Evolutionary conservation across 2,113 vertebrate genomes (phyloP), one percentile per base, ranked within the genome.

Genomic region (Dermatemys mawii): DNA sequence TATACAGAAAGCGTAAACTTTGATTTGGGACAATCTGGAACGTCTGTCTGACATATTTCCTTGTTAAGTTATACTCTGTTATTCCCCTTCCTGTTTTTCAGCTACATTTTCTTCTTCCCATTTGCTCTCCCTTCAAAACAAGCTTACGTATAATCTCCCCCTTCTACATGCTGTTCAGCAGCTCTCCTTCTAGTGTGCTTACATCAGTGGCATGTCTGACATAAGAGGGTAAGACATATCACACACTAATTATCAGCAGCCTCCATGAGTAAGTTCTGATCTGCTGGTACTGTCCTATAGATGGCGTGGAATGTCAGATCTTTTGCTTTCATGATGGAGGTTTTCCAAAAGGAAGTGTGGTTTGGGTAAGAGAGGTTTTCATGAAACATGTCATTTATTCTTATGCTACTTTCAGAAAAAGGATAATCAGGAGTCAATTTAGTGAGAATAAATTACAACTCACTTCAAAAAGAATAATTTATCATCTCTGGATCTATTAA

Each of bases 381-480:
- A 21, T 32, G 54, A 4, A 2, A 10, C 2, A 3, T 3, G 0
- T 2, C 1, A 14, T 22, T 32, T 88, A 11, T 85, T 49, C 14
- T 55, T 29, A 54, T 35, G 87, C 84, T 54, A 94, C 86, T 93
- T 84, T 51, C 78, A 2, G 35, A 80, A 82, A 90, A 75, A 83
- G 84, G 88, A 91, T 93, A 90, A 90, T 63, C 82, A 83, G 78
- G 90, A 93, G 93, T 96, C 95, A 91, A 94, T 96, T 97, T 95
- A 38, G 63, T 19, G 6, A 63, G 60, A 86, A 57, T 50, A 87
- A 17, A 78, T 76, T n/a, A 21, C 76, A 46, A 38, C 32, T 27
- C 51, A 16, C 78, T 89, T 87, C 21, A 78, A 88, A 93, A 90
- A 78, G 1, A 48, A 55, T 87, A 95, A 88, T 27, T 11, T 3